Conservation (phyloP, 2,888 invertebrate genomes). For the Caenorhabditis sp. region DNA sequence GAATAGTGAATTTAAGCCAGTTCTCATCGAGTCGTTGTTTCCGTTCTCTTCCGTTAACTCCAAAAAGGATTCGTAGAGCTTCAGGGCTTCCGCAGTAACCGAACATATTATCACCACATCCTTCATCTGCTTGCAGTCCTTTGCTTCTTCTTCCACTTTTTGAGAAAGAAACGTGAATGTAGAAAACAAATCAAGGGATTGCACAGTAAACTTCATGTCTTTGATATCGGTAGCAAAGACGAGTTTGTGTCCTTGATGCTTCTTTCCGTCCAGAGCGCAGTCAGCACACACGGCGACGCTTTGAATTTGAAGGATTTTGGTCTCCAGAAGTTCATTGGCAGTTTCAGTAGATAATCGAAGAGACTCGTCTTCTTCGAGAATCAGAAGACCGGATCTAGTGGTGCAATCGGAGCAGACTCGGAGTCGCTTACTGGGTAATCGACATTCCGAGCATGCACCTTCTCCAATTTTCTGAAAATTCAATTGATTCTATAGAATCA, state of each 20-base stretch:
- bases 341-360: neutral
- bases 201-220: neutral
- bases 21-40: too few species aligned
- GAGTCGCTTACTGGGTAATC: neutral
- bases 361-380: neutral
- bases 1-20: too few species aligned
- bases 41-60: too few species aligned
- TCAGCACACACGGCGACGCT: neutral
- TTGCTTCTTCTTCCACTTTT: too few species aligned
- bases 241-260: conserved; percentile 9
- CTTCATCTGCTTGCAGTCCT: too few species aligned
- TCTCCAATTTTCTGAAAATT: neutral
- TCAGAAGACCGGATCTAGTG: neutral
- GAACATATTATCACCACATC: too few species aligned
- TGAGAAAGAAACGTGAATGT: too few species aligned
- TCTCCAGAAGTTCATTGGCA: neutral
- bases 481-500: too few species aligned
- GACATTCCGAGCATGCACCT: conserved; percentile 3
- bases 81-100: too few species aligned
- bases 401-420: conserved; percentile 6
- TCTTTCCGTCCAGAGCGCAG: conserved; percentile 5
- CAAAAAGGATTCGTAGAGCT: too few species aligned
- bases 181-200: neutral
- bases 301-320: conserved; percentile 1
- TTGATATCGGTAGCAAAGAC: neutral